Evolutionary conservation across 2,888 invertebrate species (phyloP), one percentile per base, ranked within the genome.

Genomic region (Campaea margaritaria): DNA sequence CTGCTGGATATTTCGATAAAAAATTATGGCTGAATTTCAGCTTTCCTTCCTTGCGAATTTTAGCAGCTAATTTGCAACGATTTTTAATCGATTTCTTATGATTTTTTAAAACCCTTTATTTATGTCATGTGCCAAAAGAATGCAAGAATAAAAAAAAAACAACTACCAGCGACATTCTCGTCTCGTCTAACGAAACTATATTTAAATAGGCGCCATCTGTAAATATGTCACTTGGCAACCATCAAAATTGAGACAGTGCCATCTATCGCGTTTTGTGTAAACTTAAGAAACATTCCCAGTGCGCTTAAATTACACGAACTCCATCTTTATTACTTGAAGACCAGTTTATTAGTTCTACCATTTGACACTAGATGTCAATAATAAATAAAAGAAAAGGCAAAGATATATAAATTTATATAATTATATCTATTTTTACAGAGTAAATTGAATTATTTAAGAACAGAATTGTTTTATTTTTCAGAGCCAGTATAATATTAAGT

Each of bases 141-240:
- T n/a, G 2, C 1, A 11, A 10, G 34, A 2, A 43, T 36, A 4
- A 41, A 58, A 58, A 58, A 52, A 51, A 50, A 5, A n/a, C n/a
- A n/a, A 27, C 13, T 55, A 28, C 10, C 16, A 3, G 14, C n/a
- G 36, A n/a, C 43, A 49, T 45, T 50, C 12, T 15, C 16, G 15
- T 44, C 9, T 47, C 14, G 1, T 28, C 36, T n/a, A 27, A 14
- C 12, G 7, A 31, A 45, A 31, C 2, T 31, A 8, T 8, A 31
- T 46, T 46, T 4, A 34, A 9, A 3, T n/a, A 36, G 28, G 48
- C 55, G 55, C 55, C 55, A 55, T 55, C 55, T 54, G 14, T 48
- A 5, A 7, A 10, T 11, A 7, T 3, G 4, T 21, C 5, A 2
- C 21, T 21, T 3, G 21, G 3, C 3, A 21, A 21, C 21, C 5